Percentiles rank a stretch among this genome's conserved stretches.
phyloP scores from a whole-genome alignment of 2,797 vertebrate genomes.

The Xenentodon cancila region DNA sequence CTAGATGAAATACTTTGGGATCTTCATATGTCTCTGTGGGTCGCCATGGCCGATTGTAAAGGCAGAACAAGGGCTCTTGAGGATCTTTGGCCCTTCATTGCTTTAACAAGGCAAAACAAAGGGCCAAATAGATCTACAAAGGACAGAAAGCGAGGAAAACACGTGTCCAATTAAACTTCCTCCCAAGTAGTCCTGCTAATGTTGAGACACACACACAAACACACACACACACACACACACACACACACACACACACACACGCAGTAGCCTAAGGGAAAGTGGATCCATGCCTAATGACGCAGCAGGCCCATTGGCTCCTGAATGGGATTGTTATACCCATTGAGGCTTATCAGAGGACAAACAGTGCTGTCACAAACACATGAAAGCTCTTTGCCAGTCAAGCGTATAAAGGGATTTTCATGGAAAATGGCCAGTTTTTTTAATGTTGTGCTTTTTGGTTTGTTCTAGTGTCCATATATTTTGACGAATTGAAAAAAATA shows the following conservation, averaged over 20 bases:
- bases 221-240: constrained; percentile 1
- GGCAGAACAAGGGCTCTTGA: constrained; percentile 76
- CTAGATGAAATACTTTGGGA: constrained; percentile 77
- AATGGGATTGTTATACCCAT: constrained; percentile 59
- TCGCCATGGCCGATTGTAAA: constrained; percentile 64
- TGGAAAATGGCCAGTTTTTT: neutral
- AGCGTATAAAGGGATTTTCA: constrained; percentile 25
- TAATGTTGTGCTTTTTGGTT: constrained; percentile 5
- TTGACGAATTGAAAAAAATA: constrained; percentile 41
- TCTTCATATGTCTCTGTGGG: constrained; percentile 57
- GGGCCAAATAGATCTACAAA: constrained; percentile 69
- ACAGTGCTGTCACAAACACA: constrained; percentile 72
- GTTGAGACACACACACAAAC: constrained; percentile 54
- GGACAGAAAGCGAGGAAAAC: constrained; percentile 60
- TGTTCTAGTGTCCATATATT: constrained; percentile 24
- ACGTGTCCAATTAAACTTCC: constrained; percentile 79
- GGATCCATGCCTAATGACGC: constrained; percentile 41
- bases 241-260: too few species aligned
- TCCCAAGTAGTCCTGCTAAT: constrained; percentile 74
- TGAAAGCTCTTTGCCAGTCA: constrained; percentile 45
- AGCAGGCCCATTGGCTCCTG: constrained; percentile 55
- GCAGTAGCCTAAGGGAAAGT: constrained; percentile 23
- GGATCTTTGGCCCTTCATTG: constrained; percentile 65
- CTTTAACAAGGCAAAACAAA: constrained; percentile 73
- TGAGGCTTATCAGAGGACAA: constrained; percentile 57